A percentile compares a stretch with the other conserved stretches of the same genome.
Conservation (phyloP, 2,797 vertebrate genomes). For the Poeciliopsis gracilis region DNA sequence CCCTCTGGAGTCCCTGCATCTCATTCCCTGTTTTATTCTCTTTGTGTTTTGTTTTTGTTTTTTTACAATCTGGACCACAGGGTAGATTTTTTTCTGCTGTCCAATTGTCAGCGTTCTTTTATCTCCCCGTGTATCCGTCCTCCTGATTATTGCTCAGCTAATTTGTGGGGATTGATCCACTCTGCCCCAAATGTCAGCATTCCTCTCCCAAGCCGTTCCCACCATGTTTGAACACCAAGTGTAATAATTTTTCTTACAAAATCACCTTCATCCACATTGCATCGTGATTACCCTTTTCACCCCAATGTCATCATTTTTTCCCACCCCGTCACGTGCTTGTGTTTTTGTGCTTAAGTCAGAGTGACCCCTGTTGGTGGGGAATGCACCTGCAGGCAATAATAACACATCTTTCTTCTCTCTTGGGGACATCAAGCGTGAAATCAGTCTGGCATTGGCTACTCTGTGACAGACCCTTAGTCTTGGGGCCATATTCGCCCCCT, state of each 20-base stretch:
- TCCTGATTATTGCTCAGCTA: constrained; percentile 52
- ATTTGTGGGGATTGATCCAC: constrained; percentile 65
- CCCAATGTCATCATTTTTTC: constrained; percentile 23
- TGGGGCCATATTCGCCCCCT: constrained; percentile 72
- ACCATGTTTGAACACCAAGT: constrained; percentile 53
- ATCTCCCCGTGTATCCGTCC: constrained; percentile 40
- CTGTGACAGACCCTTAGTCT: constrained; percentile 74
- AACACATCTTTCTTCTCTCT: constrained; percentile 61
- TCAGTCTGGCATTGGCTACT: constrained; percentile 78
- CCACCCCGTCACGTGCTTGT: neutral
- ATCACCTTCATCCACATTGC: constrained; percentile 59
- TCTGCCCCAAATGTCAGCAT: constrained; percentile 57
- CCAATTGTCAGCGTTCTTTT: constrained; percentile 42
- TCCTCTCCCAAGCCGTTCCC: constrained; percentile 65
- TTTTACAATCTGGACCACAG: constrained; percentile 7
- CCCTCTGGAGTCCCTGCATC: constrained; percentile 41
- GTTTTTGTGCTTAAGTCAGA: constrained; percentile 64
- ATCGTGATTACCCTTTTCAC: constrained; percentile 54
- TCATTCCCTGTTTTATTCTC: constrained; percentile 25
- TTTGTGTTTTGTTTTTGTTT: neutral
- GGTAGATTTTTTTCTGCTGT: constrained; percentile 24
- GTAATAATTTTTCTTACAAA: constrained; percentile 58
- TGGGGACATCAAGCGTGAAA: constrained; percentile 78
- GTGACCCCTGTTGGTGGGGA: constrained; percentile 80
- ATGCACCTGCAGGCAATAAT: constrained; percentile 38